Conservation (phyloP, 2,113 vertebrate species). For the Hippopotamus amphibius region DNA sequence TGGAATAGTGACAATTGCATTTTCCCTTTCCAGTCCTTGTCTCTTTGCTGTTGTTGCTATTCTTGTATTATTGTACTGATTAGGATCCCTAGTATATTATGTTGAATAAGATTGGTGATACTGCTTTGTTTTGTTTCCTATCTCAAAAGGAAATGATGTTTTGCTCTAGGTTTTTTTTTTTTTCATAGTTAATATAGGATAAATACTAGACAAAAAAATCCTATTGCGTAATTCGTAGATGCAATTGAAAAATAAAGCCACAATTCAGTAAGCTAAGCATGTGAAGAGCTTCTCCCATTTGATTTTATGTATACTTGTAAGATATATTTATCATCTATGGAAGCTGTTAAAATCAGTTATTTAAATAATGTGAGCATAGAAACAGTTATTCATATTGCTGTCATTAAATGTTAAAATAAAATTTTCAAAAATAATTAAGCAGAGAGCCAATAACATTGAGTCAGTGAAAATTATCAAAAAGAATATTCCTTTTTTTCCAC, state of each 20-base stretch:
- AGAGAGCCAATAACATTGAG: not conserved
- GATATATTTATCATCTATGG: not conserved
- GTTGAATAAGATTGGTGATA: not conserved
- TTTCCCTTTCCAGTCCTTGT: not conserved
- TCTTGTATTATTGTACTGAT: not conserved
- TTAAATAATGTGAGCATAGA: not conserved
- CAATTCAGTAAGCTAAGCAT: not conserved
- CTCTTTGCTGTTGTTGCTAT: not conserved
- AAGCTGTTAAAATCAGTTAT: conserved; percentile 4
- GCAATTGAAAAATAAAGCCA: not conserved
- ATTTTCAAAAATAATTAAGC: conserved; percentile 36
- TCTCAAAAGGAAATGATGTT: not conserved
- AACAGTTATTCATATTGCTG: not conserved
- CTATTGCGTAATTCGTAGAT: not conserved
- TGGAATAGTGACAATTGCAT: not conserved
- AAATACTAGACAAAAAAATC: conserved; percentile 1
- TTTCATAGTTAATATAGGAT: not conserved
- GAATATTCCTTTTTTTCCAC: not conserved
- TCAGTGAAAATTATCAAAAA: not conserved
- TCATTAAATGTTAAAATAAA: not conserved
- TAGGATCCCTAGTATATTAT: not conserved
- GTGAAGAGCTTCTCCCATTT: not conserved
- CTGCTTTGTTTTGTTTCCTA: not conserved
- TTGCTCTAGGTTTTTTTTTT: not conserved
- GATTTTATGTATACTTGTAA: not conserved